These are phyloP conservation scores for Ornithoptera alexandrae DNA, from an alignment of 2,888 invertebrate species.

Conservation along the genomic window DNA sequence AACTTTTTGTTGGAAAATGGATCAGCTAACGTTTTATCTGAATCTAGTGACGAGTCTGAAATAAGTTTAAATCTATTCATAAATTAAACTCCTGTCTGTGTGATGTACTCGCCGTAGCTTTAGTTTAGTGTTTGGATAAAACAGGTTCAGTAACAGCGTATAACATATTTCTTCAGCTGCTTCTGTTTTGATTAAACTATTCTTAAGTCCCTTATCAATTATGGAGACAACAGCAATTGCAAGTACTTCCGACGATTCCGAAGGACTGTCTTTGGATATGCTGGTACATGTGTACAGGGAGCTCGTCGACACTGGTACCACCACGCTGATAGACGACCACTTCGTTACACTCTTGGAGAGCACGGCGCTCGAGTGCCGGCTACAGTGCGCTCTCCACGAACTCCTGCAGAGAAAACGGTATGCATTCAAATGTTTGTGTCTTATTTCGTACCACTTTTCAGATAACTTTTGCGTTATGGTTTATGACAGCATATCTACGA, in stretches of 20 bases:
- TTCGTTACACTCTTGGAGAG: not conserved
- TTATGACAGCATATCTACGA: constrained; percentile 6
- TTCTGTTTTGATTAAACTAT: not conserved
- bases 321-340: not conserved
- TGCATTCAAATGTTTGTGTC: constrained; percentile 6
- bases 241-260: not conserved
- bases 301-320: not conserved
- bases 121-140: not conserved
- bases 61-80: constrained; percentile 8
- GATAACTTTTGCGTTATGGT: constrained; percentile 12
- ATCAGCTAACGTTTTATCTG: not conserved
- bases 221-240: not conserved
- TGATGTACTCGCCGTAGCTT: no score
- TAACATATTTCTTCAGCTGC: not conserved
- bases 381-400: constrained; percentile 3
- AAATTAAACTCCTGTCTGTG: not conserved
- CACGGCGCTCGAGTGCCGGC: constrained; percentile 4
- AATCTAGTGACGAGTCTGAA: constrained; percentile 14
- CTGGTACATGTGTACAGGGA: no score
- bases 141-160: not conserved
- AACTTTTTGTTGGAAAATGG: constrained; percentile 20
- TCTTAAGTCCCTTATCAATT: not conserved
- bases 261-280: not conserved
- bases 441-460: constrained; percentile 8
- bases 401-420: constrained; percentile 14